Percentiles rank a stretch among this genome's conserved stretches.
Conservation (phyloP, 2,113 vertebrate species). For the Microtus oregoni region DNA sequence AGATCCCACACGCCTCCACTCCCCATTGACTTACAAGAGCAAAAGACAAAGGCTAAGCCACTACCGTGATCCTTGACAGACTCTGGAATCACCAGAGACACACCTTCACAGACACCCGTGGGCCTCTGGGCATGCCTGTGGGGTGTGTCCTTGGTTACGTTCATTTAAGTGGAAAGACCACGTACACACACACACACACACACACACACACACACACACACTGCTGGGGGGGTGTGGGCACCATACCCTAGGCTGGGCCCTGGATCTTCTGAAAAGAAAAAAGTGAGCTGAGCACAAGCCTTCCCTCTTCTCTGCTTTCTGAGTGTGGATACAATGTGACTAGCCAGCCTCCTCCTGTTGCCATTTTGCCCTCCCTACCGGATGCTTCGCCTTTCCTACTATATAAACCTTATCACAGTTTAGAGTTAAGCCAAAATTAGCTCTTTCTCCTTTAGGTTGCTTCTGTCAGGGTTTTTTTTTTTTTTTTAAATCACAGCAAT, state of each 20-base stretch:
- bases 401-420: neutral
- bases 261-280: neutral
- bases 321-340: neutral
- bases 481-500: neutral
- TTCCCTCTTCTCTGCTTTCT: neutral
- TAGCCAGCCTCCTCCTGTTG: neutral
- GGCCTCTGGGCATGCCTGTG: neutral
- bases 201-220: too few species aligned
- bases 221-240: too few species aligned
- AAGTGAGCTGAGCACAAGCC: neutral
- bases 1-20: neutral
- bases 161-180: too few species aligned
- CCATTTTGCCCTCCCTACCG: neutral
- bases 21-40: neutral
- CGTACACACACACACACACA: too few species aligned
- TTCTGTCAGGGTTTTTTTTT: too few species aligned
- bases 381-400: neutral
- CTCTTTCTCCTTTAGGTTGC: neutral
- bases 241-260: neutral
- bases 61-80: neutral
- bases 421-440: neutral
- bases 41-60: neutral
- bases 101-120: too few species aligned
- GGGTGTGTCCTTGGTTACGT: too few species aligned
- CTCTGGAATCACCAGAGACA: neutral